phyloP scores from a whole-genome alignment of 2,113 vertebrate species.

The Paradoxurus hermaphroditus region DNA sequence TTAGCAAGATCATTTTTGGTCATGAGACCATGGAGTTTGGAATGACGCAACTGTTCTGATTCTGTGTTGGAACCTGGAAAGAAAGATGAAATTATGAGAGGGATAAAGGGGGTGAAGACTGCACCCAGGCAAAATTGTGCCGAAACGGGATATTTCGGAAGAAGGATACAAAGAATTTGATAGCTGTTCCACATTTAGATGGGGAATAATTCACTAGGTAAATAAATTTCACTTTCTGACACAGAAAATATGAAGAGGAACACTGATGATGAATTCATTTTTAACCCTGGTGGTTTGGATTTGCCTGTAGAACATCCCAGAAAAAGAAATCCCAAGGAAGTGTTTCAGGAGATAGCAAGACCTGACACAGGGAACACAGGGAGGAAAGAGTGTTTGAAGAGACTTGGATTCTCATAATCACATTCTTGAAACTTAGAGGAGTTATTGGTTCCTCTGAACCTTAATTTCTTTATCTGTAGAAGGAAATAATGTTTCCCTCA shows the following conservation, averaged over 20 bases:
- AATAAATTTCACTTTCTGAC: neutral
- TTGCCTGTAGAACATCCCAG: neutral
- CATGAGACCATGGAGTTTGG: neutral
- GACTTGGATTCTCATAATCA: neutral
- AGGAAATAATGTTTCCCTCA: neutral
- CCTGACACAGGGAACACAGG: too few species aligned
- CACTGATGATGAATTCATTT: neutral
- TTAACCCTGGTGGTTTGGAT: neutral
- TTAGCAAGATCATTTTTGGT: neutral
- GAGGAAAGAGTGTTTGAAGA: neutral
- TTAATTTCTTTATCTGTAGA: neutral
- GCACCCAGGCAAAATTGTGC: neutral
- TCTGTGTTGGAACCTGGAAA: neutral
- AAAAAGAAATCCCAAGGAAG: accelerated
- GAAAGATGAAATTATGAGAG: neutral
- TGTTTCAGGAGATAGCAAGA: neutral
- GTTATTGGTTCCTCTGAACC: neutral
- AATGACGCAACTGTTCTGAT: neutral
- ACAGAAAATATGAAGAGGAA: neutral
- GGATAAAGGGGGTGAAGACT: neutral
- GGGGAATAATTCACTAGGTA: neutral
- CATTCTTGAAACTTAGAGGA: neutral
- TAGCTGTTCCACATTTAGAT: neutral
- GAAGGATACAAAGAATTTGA: neutral
- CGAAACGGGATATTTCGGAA: neutral